phyloP scores from a whole-genome alignment of 1,140 invertebrate genomes.

The Dreissena rostriformis region DNA sequence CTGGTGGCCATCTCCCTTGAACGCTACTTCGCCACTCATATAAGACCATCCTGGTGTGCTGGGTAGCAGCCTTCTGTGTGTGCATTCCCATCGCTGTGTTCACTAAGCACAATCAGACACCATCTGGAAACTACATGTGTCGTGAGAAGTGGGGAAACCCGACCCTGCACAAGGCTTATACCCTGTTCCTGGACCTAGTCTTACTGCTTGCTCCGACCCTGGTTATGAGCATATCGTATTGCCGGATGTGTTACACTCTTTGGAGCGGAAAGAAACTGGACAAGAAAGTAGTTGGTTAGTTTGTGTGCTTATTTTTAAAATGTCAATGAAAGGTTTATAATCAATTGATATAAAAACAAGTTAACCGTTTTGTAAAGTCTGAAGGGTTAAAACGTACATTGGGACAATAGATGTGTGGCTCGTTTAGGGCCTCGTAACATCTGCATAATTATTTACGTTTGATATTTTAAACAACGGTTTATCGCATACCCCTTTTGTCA shows the following conservation, averaged over 20 bases:
- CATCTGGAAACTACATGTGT: conserved; percentile 75
- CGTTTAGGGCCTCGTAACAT: no score
- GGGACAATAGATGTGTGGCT: no score
- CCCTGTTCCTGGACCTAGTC: conserved; percentile 88
- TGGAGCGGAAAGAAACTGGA: conserved; percentile 79
- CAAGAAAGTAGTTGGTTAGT: conserved; percentile 53
- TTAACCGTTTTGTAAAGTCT: no score
- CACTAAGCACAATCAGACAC: conserved; percentile 85
- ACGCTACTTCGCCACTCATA: conserved; percentile 96
- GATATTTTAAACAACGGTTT: no score
- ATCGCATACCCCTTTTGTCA: no score
- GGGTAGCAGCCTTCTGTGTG: conserved; percentile 66
- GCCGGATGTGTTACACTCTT: conserved; percentile 83
- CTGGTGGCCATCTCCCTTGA: conserved; percentile 94
- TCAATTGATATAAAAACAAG: no score
- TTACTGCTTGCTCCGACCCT: conserved; percentile 88
- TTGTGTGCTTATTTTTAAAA: no score
- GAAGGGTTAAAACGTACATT: no score
- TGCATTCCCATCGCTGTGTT: conserved; percentile 87
- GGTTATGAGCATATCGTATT: conserved; percentile 85
- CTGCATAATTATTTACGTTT: no score
- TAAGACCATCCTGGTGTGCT: conserved; percentile 83
- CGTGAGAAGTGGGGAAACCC: conserved; percentile 73
- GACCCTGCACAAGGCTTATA: conserved; percentile 86
- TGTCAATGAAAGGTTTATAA: no score